Evolutionary conservation across 2,888 invertebrate species (phyloP), one percentile per base, ranked within the genome.

Genomic region (Scaptomyza cyrtandrae): DNA sequence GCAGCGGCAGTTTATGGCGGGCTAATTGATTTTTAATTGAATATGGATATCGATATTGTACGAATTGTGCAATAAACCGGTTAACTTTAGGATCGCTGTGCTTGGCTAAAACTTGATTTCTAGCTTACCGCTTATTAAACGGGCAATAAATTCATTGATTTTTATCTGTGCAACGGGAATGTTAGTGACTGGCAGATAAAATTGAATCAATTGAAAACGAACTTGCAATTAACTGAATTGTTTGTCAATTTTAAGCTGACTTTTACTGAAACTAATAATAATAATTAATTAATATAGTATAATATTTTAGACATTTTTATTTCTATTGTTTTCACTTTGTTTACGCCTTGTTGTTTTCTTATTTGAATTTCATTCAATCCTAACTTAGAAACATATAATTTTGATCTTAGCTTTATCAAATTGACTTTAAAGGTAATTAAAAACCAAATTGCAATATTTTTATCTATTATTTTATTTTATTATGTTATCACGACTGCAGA

Each of bases 1-100:
- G 62, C 79, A 63, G 54, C 60, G 58, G 58, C 49, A 60, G 45
- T 75, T 86, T 82, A 80, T 74, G 64, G 54, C 31, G 61, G 63
- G 71, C 75, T 79, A 79, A 86, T 88, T 76, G 75, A 75, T 82
- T 86, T 79, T 80, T 74, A 74, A 88, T 82, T 86, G 73, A 77
- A 89, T 77, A 66, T 77, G 50, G 68, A 88, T 83, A 88, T 86
- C 64, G 65, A 70, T 75, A 79, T 82, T 65, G 58, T 67, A 54
- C 52, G 68, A 86, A 80, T 88, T 83, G 69, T 81, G 85, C 71
- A 88, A 89, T 60, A 50, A 63, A 87, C 86, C 86, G 76, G 84
- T 87, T 85, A 16, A n/a, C 29, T 9, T 41, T 53, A 41, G 41
- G 29, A 46, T 48, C 16, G 14, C 43, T 35, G 9, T 4, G 37